Evolutionary conservation across 2,797 vertebrate species (phyloP), one percentile per base, ranked within the genome.

Genomic region (Cyprinella venusta): DNA sequence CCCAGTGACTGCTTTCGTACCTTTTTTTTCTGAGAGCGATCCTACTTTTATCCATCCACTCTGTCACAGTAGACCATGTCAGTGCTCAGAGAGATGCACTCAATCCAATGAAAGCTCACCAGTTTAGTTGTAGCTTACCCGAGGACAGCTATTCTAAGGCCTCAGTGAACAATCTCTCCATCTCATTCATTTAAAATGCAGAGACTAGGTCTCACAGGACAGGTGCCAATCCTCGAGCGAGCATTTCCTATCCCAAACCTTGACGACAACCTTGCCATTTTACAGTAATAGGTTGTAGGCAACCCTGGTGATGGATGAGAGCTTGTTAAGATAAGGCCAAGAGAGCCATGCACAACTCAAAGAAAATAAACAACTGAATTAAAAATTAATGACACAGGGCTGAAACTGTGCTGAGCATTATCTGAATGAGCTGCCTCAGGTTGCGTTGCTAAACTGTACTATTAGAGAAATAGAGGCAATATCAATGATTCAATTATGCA

Each of bases 131-230:
- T 67, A 42, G 40, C n/a, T 15, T 48, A 70, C 38, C 38, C 21
- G 36, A 78, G n/a, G 40, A 79, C 54, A 52, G 67, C 42, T 40
- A 72, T 26, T 71, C 16, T 64, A 45, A 84, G 15, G n/a, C 24
- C n/a, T 64, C 12, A 24, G 24, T 24, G 48, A n/a, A 52, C 70
- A 9, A 40, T 56, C 56, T 74, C 76, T 65, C 67, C 45, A 52
- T 79, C 8, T 63, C 19, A 71, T 50, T 85, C 38, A 69, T 81
- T 52, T 65, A 63, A 87, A 71, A 86, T 80, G 54, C 63, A 81
- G 75, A 83, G 40, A 21, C 10, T 67, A 42, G 38, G 16, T 64
- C 9, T 48, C 64, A 54, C 56, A 52, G 3, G 64, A 36, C 13
- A 50, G 30, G 12, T 42, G 50, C 48, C 36, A 68, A 40, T 54